These are phyloP conservation scores for Pelvicachromis taeniatus DNA, from an alignment of 2,113 vertebrate species.

Conservation along the genomic window DNA sequence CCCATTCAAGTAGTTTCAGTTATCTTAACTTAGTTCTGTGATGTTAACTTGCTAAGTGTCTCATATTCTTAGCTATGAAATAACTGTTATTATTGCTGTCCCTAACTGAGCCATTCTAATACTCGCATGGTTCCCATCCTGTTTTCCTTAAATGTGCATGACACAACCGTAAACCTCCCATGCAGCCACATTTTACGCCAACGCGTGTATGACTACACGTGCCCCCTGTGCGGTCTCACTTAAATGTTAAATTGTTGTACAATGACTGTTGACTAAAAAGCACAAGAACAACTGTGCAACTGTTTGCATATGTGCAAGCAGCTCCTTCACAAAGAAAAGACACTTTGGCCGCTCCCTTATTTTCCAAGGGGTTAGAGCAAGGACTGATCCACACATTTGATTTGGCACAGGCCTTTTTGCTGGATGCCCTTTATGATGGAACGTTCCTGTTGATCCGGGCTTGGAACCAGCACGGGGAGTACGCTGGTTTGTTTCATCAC, in stretches of 20 bases:
- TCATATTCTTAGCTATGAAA: neutral
- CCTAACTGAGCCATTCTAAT: neutral
- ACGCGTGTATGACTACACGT: neutral
- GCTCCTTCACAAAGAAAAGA: neutral
- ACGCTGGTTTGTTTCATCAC: accelerated
- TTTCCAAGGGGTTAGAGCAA: neutral
- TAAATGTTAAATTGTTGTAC: neutral
- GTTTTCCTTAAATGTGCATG: neutral
- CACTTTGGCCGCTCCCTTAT: neutral
- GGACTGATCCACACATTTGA: neutral
- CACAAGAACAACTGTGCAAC: neutral
- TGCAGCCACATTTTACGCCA: neutral
- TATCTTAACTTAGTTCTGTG: neutral
- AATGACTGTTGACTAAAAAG: neutral
- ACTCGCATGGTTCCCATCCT: neutral
- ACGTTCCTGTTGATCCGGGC: neutral
- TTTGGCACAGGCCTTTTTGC: neutral
- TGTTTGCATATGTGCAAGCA: neutral
- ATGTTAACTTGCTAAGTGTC: too few relatives aligned
- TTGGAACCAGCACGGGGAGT: neutral
- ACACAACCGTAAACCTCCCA: neutral
- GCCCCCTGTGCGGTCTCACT: neutral
- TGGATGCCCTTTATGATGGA: neutral
- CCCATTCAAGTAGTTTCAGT: neutral
- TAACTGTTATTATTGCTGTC: neutral